Conservation (phyloP, 1,140 invertebrate genomes). For the Brachionus rubens region DNA sequence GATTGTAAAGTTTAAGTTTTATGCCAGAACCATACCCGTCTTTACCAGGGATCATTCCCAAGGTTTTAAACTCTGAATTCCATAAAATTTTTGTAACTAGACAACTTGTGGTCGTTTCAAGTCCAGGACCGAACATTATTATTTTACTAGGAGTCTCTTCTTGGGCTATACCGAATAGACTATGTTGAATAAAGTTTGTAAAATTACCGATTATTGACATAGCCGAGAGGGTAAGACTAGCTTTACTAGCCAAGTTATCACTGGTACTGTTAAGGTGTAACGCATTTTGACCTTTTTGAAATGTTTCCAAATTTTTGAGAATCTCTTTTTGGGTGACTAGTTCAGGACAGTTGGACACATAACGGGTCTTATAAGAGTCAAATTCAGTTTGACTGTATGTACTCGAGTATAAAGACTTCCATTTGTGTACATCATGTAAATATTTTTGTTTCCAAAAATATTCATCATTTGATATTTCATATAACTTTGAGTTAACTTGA, state of each 20-base stretch:
- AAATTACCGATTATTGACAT: background rate
- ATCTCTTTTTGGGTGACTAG: background rate
- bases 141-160: background rate
- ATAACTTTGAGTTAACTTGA: slow-evolving; percentile 3
- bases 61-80: slow-evolving; percentile 28
- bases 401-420: slow-evolving; percentile 6
- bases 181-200: slow-evolving; percentile 1
- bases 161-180: background rate
- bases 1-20: slow-evolving; percentile 38
- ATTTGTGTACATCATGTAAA: slow-evolving; percentile 2
- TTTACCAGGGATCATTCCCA: slow-evolving; percentile 38
- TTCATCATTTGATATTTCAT: slow-evolving; percentile 35
- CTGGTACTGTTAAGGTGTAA: background rate
- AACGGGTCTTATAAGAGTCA: background rate
- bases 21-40: slow-evolving; percentile 42
- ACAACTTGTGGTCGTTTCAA: slow-evolving; percentile 22
- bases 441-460: slow-evolving; percentile 21
- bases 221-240: background rate
- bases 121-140: slow-evolving; percentile 38
- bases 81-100: slow-evolving; percentile 30
- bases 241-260: background rate
- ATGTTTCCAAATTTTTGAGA: background rate
- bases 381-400: background rate
- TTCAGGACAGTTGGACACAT: slow-evolving; percentile 21
- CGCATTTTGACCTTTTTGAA: slow-evolving; percentile 3